These are phyloP conservation scores for Rhabdomys dilectus DNA, from an alignment of 2,113 vertebrate species.

Conservation along the genomic window DNA sequence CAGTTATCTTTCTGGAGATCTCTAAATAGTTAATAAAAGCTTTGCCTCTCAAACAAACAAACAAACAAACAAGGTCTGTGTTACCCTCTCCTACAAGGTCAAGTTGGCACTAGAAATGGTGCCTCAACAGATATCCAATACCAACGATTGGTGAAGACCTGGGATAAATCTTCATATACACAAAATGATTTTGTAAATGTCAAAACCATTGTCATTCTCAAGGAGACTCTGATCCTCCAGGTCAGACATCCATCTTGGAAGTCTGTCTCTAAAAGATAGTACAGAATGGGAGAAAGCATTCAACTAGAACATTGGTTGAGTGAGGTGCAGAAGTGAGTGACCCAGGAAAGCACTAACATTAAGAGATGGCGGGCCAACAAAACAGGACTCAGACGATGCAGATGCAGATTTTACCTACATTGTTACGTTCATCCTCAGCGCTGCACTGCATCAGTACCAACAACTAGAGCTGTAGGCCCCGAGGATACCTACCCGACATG, in stretches of 20 bases:
- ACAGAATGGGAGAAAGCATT: background rate
- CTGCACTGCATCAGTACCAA: background rate
- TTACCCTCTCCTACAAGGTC: background rate
- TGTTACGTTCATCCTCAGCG: background rate
- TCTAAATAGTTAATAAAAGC: background rate
- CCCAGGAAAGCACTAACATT: background rate
- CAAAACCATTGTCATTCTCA: background rate
- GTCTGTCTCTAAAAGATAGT: background rate
- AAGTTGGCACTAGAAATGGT: background rate
- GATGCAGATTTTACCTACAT: background rate
- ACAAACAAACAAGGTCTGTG: background rate
- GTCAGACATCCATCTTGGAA: background rate
- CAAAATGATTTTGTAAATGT: background rate
- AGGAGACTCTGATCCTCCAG: background rate
- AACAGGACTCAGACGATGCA: background rate
- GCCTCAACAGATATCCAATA: background rate
- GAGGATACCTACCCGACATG: background rate
- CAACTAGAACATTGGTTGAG: background rate
- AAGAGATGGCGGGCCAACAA: background rate
- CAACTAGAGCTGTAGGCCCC: background rate
- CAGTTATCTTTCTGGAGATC: background rate
- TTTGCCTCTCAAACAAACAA: background rate
- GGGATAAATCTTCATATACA: background rate
- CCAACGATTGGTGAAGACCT: background rate
- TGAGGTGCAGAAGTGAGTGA: background rate